These are phyloP conservation scores for Pyrocoelia pectoralis DNA, from an alignment of 2,888 invertebrate genomes.

Conservation along the genomic window DNA sequence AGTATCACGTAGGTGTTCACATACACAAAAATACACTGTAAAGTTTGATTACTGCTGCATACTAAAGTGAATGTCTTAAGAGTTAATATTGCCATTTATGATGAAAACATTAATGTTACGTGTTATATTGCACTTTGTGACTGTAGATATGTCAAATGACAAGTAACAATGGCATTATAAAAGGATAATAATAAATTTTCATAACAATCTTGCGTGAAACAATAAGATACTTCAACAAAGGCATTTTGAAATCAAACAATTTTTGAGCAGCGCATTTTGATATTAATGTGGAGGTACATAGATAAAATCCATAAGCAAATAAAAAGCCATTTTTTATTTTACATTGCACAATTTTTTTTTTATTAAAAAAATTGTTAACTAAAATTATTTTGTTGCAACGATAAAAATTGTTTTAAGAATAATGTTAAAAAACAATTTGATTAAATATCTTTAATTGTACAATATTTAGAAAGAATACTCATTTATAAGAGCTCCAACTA, in stretches of 20 bases:
- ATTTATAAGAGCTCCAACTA: slow-evolving; percentile 4
- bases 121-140: slow-evolving; percentile 49
- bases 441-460: background rate
- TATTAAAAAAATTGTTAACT: background rate
- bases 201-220: background rate
- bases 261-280: slow-evolving; percentile 3
- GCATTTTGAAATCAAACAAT: background rate
- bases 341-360: slow-evolving; percentile 6
- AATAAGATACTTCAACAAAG: background rate
- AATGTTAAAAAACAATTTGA: background rate
- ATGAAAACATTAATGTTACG: slow-evolving; percentile 32
- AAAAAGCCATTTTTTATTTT: slow-evolving; percentile 2
- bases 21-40: slow-evolving; percentile 55
- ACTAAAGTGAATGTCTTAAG: slow-evolving; percentile 44
- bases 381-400: no score
- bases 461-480: no score
- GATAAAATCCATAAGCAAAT: background rate
- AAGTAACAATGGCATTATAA: slow-evolving; percentile 32
- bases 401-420: no score
- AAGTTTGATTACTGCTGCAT: slow-evolving; percentile 45
- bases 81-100: slow-evolving; percentile 44
- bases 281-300: background rate
- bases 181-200: slow-evolving; percentile 10
- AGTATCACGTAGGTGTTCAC: slow-evolving; percentile 55
- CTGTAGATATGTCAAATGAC: slow-evolving; percentile 48